A percentile compares a stretch with the other conserved stretches of the same genome.
Conservation (phyloP, 2,113 vertebrate genomes). For the Xenopus tropicalis region UCB_Xtro_10.0 CM004451.2:89845001-89845500, state of each 20-base stretch:
- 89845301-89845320: constrained; percentile 1
- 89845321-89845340: constrained; percentile 14
- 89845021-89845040: no score
- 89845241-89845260: not conserved
- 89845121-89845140: not conserved
- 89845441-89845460: no score
- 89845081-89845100: not conserved
- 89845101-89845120: not conserved
- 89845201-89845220: no score
- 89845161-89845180: not conserved
- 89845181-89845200: not conserved
- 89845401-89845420: no score
- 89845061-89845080: not conserved
- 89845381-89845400: not conserved
- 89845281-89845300: constrained; percentile 11
- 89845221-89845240: not conserved
- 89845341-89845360: constrained; percentile 32
- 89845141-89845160: not conserved
- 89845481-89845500: no score
- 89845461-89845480: not conserved
- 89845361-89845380: constrained; percentile 15
- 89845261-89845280: constrained; percentile 3
- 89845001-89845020: no score
- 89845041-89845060: no score
- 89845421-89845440: no score